These are phyloP conservation scores for Rhyacichthys aspro DNA, from an alignment of 2,797 vertebrate genomes.

Conservation along the genomic window DNA sequence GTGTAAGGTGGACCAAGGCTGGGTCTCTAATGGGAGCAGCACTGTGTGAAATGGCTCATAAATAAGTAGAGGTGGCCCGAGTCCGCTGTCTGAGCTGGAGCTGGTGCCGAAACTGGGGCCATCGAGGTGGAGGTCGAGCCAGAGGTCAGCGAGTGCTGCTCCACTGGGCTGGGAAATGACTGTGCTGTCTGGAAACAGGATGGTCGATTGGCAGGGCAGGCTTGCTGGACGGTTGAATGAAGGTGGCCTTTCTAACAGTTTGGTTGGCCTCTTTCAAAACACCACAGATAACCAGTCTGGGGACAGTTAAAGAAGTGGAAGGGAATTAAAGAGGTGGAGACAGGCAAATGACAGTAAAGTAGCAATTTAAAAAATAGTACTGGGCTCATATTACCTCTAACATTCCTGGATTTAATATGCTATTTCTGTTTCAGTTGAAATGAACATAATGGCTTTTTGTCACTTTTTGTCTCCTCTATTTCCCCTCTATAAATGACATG, in stretches of 20 bases:
- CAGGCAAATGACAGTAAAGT: constrained; percentile 46
- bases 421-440: constrained; percentile 30
- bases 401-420: constrained; percentile 33
- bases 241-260: constrained; percentile 65
- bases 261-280: constrained; percentile 63
- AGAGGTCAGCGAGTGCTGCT: constrained; percentile 79
- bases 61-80: constrained; percentile 74
- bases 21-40: constrained; percentile 76
- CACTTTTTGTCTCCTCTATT: constrained; percentile 19
- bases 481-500: constrained; percentile 12
- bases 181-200: constrained; percentile 74
- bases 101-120: constrained; percentile 54
- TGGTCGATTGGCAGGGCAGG: constrained; percentile 67
- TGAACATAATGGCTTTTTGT: constrained; percentile 31
- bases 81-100: constrained; percentile 57
- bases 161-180: constrained; percentile 83
- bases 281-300: constrained; percentile 59
- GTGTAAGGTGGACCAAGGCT: constrained; percentile 65
- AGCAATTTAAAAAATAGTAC: constrained; percentile 34
- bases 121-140: constrained; percentile 69
- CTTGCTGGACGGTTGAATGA: constrained; percentile 45
- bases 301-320: constrained; percentile 41
- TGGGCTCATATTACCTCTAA: constrained; percentile 31
- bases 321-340: constrained; percentile 54
- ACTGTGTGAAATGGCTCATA: constrained; percentile 82